Evolutionary conservation across 2,113 vertebrate species (phyloP), one percentile per base, ranked within the genome.

Genomic region (Melanotaenia duboulayi): DNA sequence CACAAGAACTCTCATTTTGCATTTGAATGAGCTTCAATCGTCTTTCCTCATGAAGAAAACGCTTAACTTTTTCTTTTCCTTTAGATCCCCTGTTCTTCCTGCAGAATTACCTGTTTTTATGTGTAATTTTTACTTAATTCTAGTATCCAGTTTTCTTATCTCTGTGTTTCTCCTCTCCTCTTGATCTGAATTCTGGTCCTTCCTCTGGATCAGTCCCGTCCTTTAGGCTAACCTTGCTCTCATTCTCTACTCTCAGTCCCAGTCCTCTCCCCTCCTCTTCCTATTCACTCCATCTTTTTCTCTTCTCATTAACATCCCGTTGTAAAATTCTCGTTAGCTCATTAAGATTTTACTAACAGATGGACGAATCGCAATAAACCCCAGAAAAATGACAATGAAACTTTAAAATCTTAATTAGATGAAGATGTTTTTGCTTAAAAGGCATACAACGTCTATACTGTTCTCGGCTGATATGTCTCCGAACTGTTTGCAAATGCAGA

Each of bases 161-260:
- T 24, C 17, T 32, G 46, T 14, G 11, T 23, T 11, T 40, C 16
- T 59, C 46, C 14, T 50, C 22, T 77, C 57, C 44, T 75, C 69
- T 63, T 71, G 58, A 82, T 90, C 80, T 79, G 64, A 78, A 91
- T 90, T 89, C 85, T 80, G 66, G 74, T 78, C 84, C 69, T 61
- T 65, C 54, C 76, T 39, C 78, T 17, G 22, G 46, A 81, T 72
- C 74, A 59, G 32, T 64, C 56, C 74, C 19, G 74, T 81, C 87
- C 86, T 92, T 86, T 77, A 74, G 7, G 46, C 55, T 87, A 78
- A 89, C 87, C 89, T 91, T 90, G 75, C 49, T 85, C 80, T 87
- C 80, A 62, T 89, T 87, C 56, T 76, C 50, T 46, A 37, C 63
- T 62, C 58, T 40, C 13, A 28, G 50, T 80, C 66, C 69, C 78